A percentile compares a stretch with the other conserved stretches of the same genome.
phyloP scores from a whole-genome alignment of 2,888 invertebrate genomes.

The Melipona bicolor region DNA sequence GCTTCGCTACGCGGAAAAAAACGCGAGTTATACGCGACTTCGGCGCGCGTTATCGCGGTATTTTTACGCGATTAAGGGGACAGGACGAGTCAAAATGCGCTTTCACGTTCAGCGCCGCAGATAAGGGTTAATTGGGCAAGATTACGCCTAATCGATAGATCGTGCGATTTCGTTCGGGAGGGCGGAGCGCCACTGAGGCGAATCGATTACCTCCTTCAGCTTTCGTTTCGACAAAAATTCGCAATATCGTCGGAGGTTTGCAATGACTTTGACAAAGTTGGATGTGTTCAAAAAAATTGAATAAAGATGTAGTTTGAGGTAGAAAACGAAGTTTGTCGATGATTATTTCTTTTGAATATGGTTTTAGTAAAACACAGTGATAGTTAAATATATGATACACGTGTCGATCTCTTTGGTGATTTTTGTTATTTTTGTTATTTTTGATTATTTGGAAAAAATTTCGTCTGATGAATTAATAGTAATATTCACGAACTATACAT shows the following conservation, averaged over 20 bases:
- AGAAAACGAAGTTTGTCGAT: neutral
- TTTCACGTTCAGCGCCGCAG: neutral
- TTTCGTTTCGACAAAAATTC: neutral
- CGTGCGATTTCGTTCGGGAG: neutral
- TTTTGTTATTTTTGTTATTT: no score
- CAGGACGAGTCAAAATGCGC: constrained; percentile 9
- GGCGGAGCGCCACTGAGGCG: neutral
- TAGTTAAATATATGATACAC: neutral
- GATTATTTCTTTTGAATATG: neutral
- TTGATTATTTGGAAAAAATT: neutral
- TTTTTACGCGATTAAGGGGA: constrained; percentile 6
- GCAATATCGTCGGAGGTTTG: neutral
- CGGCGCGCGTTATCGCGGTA: constrained; percentile 1
- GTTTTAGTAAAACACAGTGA: neutral
- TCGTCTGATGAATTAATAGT: no score
- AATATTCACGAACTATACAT: no score
- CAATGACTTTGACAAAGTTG: neutral
- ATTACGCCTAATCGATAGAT: constrained; percentile 13
- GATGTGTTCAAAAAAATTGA: neutral
- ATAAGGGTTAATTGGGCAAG: constrained; percentile 28
- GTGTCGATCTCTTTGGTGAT: neutral
- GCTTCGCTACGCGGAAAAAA: no score
- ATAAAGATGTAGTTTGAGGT: neutral
- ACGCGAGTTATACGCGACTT: neutral
- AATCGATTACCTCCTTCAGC: neutral